These are phyloP conservation scores for Brenthis daphne DNA, from an alignment of 2,888 invertebrate genomes.

Conservation along the genomic window DNA sequence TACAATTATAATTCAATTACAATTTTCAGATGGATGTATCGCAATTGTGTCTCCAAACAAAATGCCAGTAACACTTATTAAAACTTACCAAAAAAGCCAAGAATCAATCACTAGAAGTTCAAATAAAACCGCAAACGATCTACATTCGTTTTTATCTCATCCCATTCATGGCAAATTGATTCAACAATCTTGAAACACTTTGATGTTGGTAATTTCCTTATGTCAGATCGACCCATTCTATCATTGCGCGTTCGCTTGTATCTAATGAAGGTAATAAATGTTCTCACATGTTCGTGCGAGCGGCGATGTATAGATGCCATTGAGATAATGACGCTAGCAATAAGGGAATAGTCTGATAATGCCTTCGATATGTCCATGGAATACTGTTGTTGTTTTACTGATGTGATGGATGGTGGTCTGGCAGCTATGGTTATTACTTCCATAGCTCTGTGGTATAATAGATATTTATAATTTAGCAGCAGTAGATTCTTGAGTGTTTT, in stretches of 20 bases:
- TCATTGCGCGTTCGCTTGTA: slow-evolving; percentile 53
- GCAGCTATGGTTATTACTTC: neutral
- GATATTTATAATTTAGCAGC: too few relatives aligned
- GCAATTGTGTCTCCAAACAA: too few relatives aligned
- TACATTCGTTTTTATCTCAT: slow-evolving; percentile 22
- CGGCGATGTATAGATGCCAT: slow-evolving; percentile 65
- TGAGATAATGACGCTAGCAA: slow-evolving; percentile 57
- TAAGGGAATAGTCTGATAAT: slow-evolving; percentile 55
- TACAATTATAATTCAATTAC: neutral
- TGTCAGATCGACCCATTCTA: slow-evolving; percentile 32
- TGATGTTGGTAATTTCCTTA: slow-evolving; percentile 38
- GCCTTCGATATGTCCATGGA: slow-evolving; percentile 34
- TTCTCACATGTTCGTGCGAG: slow-evolving; percentile 31
- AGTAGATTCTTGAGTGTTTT: too few relatives aligned
- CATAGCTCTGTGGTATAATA: slow-evolving; percentile 10
- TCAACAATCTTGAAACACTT: slow-evolving; percentile 35
- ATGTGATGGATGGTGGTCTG: slow-evolving; percentile 14
- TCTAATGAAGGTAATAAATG: slow-evolving; percentile 64
- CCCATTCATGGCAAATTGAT: slow-evolving; percentile 39
- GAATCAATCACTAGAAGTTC: slow-evolving; percentile 1
- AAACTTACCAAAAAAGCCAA: neutral
- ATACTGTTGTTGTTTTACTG: slow-evolving; percentile 8
- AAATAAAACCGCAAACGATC: slow-evolving; percentile 13
- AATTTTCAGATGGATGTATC: neutral
- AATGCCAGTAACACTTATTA: neutral